Percentiles rank a stretch among this genome's conserved stretches.
Conservation (phyloP, 2,797 vertebrate genomes). For the Chaetophractus vellerosus region DNA sequence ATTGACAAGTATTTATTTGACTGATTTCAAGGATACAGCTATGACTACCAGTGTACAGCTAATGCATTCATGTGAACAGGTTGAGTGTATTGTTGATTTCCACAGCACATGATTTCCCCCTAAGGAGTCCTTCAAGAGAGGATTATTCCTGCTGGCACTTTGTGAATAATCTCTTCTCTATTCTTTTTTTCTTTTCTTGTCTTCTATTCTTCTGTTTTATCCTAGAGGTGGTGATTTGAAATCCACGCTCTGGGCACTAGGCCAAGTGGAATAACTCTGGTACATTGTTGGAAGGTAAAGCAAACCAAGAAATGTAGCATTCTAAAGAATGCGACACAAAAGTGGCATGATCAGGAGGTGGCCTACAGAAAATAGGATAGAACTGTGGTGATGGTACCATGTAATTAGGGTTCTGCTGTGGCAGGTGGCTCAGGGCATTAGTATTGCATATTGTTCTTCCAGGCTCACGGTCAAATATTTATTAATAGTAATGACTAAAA, state of each 20-base stretch:
- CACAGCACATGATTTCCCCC: background rate
- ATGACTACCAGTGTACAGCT: constrained; percentile 23
- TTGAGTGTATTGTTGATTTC: constrained; percentile 31
- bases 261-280: too few species aligned
- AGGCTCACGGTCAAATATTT: background rate
- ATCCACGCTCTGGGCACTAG: background rate
- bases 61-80: constrained; percentile 18
- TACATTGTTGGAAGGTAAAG: too few species aligned
- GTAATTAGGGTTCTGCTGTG: background rate
- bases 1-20: constrained; percentile 28
- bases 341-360: too few species aligned
- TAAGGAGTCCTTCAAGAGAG: background rate
- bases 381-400: background rate
- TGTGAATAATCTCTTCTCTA: background rate
- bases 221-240: too few species aligned
- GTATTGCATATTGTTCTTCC: background rate
- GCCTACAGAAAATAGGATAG: too few species aligned
- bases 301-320: too few species aligned
- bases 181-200: fast-evolving
- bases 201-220: background rate
- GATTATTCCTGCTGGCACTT: background rate
- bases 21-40: constrained; percentile 31
- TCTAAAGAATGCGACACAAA: too few species aligned
- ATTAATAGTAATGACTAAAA: background rate
- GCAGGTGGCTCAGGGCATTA: background rate